These are phyloP conservation scores for Valencia hispanica DNA, from an alignment of 2,797 vertebrate genomes.

Conservation along the genomic window DNA sequence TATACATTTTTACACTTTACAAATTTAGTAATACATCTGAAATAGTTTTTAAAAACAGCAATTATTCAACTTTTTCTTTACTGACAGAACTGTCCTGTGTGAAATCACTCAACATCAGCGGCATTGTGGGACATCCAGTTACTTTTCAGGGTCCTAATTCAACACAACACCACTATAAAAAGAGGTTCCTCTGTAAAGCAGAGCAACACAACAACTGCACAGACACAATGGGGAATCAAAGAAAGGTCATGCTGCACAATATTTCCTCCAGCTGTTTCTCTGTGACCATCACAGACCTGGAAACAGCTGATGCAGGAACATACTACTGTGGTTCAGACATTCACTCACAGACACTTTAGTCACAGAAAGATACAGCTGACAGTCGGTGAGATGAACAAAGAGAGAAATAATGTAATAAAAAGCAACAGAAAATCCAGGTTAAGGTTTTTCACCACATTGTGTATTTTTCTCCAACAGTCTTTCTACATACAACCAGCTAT, in stretches of 20 bases:
- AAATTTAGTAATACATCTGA: too few relatives aligned
- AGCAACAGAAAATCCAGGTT: too few relatives aligned
- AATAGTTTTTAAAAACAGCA: too few relatives aligned
- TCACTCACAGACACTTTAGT: slow-evolving; percentile 14
- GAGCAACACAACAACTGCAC: slow-evolving; percentile 23
- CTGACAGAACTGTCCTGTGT: not conserved
- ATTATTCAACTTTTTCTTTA: too few relatives aligned
- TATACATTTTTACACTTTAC: too few relatives aligned
- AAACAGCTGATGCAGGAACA: slow-evolving; percentile 50
- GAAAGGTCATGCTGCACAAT: slow-evolving; percentile 45
- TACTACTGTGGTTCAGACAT: slow-evolving; percentile 60
- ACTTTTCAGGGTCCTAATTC: slow-evolving; percentile 45
- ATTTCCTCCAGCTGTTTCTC: slow-evolving; percentile 37
- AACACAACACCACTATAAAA: slow-evolving; percentile 20
- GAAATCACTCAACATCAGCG: not conserved
- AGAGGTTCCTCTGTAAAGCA: slow-evolving; percentile 61
- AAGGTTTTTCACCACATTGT: not conserved
- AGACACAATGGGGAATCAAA: not conserved
- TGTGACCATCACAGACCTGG: slow-evolving; percentile 46
- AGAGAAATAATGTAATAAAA: not conserved
- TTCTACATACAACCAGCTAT: not conserved
- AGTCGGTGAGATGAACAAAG: slow-evolving; percentile 17
- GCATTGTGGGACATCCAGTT: slow-evolving; percentile 15
- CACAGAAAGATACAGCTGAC: slow-evolving; percentile 48
- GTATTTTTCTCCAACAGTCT: not conserved